A percentile compares a stretch with the other conserved stretches of the same genome.
These are phyloP conservation scores for Eucera pruinosa DNA, from an alignment of 2,888 invertebrate species.

Conservation along the genomic window DNA sequence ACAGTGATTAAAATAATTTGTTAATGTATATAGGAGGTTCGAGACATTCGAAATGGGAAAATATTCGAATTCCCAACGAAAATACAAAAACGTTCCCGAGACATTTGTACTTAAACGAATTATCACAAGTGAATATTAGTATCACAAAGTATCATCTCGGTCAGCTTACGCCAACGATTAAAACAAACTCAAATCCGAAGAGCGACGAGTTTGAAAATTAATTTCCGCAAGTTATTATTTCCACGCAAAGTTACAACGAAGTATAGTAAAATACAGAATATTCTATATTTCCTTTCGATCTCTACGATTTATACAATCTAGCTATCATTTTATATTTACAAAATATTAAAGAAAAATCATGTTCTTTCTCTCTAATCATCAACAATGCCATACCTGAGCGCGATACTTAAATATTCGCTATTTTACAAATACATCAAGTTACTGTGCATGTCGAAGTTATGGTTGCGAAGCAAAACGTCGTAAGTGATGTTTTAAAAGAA, in stretches of 20 bases:
- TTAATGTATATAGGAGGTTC: not conserved
- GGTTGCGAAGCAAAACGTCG: too few relatives aligned
- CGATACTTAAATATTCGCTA: not conserved
- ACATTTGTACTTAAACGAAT: constrained; percentile 7
- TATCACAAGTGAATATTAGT: constrained; percentile 1
- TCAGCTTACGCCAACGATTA: not conserved
- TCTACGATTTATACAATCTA: not conserved
- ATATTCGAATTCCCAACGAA: not conserved
- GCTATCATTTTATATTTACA: constrained; percentile 2
- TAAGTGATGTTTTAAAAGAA: too few relatives aligned
- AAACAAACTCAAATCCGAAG: not conserved
- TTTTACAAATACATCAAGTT: not conserved
- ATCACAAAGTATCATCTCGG: not conserved
- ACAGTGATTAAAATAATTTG: not conserved
- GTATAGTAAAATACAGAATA: not conserved
- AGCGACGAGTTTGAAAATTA: not conserved
- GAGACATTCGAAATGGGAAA: not conserved
- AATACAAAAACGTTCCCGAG: not conserved
- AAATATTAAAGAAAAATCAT: constrained; percentile 5
- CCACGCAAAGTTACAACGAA: not conserved
- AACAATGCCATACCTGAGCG: not conserved
- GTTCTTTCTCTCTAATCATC: not conserved
- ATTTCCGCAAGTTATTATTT: not conserved
- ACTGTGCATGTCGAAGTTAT: not conserved
- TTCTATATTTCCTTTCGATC: not conserved